These are phyloP conservation scores for Serripes groenlandicus DNA, from an alignment of 2,888 invertebrate genomes.

Conservation along the genomic window DNA sequence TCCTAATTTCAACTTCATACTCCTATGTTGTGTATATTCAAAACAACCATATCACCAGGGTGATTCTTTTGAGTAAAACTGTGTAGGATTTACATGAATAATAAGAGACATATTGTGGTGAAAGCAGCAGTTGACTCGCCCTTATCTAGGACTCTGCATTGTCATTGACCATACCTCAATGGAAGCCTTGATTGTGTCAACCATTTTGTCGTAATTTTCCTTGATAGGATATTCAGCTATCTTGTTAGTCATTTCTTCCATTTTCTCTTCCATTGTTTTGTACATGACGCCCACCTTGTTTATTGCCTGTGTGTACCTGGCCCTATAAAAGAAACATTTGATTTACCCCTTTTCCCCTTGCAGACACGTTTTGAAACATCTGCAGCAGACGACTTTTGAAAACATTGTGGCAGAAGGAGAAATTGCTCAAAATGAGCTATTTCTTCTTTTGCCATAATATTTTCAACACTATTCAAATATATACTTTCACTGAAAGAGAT, in stretches of 20 bases:
- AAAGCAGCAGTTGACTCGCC: too few relatives aligned
- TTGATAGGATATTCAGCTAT: constrained; percentile 64
- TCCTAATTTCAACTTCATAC: too few relatives aligned
- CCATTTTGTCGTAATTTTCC: constrained; percentile 62
- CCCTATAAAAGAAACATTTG: constrained; percentile 11
- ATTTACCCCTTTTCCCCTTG: not conserved
- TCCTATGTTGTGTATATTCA: too few relatives aligned
- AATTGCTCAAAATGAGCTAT: not conserved
- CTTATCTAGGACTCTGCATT: too few relatives aligned
- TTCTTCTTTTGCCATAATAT: not conserved
- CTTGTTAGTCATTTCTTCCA: constrained; percentile 60
- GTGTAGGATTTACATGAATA: too few relatives aligned
- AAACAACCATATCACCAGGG: too few relatives aligned
- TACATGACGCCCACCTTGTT: constrained; percentile 33
- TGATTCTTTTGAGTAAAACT: too few relatives aligned
- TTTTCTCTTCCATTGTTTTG: constrained; percentile 42
- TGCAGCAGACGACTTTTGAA: not conserved
- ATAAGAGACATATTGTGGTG: too few relatives aligned
- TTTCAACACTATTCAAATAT: not conserved
- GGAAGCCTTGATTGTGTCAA: constrained; percentile 35
- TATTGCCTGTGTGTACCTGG: constrained; percentile 48
- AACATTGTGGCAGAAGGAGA: not conserved
- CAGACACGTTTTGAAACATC: not conserved
- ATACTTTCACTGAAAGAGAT: too few relatives aligned
- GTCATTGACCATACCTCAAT: too few relatives aligned